Evolutionary conservation across 2,888 invertebrate genomes (phyloP), one percentile per base, ranked within the genome.

Genomic region (Temnothorax unifasciatus): DNA sequence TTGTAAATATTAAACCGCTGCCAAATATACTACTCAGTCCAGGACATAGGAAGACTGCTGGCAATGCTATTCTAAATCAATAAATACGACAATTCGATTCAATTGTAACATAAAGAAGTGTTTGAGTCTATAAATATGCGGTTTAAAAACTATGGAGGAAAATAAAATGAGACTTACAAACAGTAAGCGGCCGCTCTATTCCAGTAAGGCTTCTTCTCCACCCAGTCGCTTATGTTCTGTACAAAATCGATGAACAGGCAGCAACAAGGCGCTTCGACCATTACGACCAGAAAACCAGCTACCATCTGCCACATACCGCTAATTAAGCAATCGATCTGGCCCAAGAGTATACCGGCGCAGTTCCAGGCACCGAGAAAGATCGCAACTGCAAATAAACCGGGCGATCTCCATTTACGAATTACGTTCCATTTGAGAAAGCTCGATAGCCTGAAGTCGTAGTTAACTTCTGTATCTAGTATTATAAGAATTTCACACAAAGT

Each of bases 171-270:
- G 74, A 82, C 97, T 97, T 96, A 99, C 99, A 96, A 95, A 92
- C 98, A 96, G 95, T 99, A 99, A 74, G 97, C 95, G 5, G 96
- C 96, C 15, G 98, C 99, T 95, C 98, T 97, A 94, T 98, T 97
- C 98, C 98, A 99, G 93, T 98, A 97, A 0, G 99, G 98, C 90
- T 98, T 96, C 79, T 96, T 95, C 92, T 99, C 99, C 77, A 98
- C 97, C 95, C 97, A 97, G 92, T 97, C 97, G 84, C 98, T 98
- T 79, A 99, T 95, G 86, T 96, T 96, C 95, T 98, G 98, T 82
- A 99, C 98, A 96, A 98, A 98, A 94, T 99, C 99, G 89, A 99
- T 96, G 95, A 99, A 99, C 95, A 98, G 96, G 95, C 99, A 99
- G 95, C 99, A 99, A 95, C 98, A 99, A 0, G 99, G 99, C 59